Percentiles rank a stretch among this genome's conserved stretches.
phyloP scores from a whole-genome alignment of 2,797 vertebrate species.

The Anas bernieri region DNA sequence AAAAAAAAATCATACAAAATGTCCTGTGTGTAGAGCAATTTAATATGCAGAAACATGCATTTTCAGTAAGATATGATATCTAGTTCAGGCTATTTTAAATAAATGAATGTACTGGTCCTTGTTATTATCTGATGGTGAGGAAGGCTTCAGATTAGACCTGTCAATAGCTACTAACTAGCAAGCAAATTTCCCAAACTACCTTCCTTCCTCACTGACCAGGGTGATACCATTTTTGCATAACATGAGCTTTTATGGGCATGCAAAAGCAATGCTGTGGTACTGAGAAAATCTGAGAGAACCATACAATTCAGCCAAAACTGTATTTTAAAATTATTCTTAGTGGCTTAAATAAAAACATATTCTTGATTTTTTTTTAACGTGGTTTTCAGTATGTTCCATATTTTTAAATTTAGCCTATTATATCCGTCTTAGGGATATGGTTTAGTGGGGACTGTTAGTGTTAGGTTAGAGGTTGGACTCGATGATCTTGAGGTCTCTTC shows the following conservation, averaged over 20 bases:
- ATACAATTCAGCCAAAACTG: slow-evolving; percentile 54
- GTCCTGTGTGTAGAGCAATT: slow-evolving; percentile 30
- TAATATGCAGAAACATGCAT: slow-evolving; percentile 60
- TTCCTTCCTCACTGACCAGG: neutral
- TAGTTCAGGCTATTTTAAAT: slow-evolving; percentile 44
- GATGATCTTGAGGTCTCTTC: too few species aligned
- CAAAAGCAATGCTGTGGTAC: slow-evolving; percentile 22
- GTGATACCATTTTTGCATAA: neutral
- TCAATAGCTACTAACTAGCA: slow-evolving; percentile 25
- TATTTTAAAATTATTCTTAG: slow-evolving; percentile 65
- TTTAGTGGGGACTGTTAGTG: too few species aligned
- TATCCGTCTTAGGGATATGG: too few species aligned
- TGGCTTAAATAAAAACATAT: slow-evolving; percentile 59
- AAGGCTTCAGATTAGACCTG: slow-evolving; percentile 48
- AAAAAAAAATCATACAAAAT: slow-evolving; percentile 54
- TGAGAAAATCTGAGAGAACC: slow-evolving; percentile 14
- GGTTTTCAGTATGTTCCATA: slow-evolving; percentile 45
- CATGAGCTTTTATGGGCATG: slow-evolving; percentile 23
- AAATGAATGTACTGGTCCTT: slow-evolving; percentile 1
- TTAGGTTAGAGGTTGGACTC: too few species aligned
- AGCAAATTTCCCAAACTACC: slow-evolving; percentile 30
- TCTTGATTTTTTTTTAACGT: slow-evolving; percentile 40
- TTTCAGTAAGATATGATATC: slow-evolving; percentile 68
- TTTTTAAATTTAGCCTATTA: slow-evolving; percentile 65
- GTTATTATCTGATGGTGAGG: slow-evolving; percentile 20